Conservation (phyloP, 2,888 invertebrate genomes). For the Chorisops tibialis region DNA sequence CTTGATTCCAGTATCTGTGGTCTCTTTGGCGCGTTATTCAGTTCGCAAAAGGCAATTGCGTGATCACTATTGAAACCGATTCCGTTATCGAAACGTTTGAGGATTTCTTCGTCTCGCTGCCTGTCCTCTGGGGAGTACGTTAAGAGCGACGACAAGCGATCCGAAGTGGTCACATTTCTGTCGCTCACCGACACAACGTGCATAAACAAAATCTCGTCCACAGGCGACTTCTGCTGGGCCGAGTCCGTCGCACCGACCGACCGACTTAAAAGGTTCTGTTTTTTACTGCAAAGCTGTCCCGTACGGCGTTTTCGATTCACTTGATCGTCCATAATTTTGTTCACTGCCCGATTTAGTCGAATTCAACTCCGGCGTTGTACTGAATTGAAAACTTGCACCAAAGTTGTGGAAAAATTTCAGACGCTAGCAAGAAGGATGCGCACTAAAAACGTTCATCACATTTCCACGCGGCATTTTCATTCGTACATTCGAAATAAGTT, state of each 20-base stretch:
- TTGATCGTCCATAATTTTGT: not conserved
- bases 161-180: not conserved
- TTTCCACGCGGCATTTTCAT: no score
- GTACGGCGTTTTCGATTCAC: not conserved
- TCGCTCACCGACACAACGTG: not conserved
- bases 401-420: no score
- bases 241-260: conserved; percentile 1
- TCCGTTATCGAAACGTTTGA: conserved; percentile 4
- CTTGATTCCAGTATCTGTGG: no score
- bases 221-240: not conserved
- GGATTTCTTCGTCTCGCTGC: conserved; percentile 4
- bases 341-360: not conserved
- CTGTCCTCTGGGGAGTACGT: conserved; percentile 5
- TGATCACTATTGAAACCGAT: not conserved
- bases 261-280: conserved; percentile 11
- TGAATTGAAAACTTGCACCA: no score
- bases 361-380: no score
- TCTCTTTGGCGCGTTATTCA: no score
- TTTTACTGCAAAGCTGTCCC: not conserved
- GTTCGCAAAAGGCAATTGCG: not conserved
- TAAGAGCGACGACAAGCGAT: not conserved
- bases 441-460: no score
- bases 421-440: no score
- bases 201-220: no score
- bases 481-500: no score